Base-by-base conservation (phyloP, 2,888 invertebrate genomes). In the Fissipunctia ypsillon region DNA sequence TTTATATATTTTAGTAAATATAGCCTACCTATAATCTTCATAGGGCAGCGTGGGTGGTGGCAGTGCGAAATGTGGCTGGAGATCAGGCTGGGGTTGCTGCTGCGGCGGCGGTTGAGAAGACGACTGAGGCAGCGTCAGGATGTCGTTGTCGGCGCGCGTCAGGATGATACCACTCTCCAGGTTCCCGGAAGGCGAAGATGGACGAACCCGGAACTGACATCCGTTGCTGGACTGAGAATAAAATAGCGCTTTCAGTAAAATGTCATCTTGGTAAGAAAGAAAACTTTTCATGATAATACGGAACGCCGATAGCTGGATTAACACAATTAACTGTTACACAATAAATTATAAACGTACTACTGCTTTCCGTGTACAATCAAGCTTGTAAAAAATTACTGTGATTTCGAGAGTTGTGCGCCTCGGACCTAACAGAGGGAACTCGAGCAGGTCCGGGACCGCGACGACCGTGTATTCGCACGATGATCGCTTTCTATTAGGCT, bases 141-240 rank as follows among this genome's bases (percentile, higher is more conserved):
- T 68, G 60, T 81, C 81, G 65, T 84, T 77, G 69, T 81, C 80
- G 28, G 81, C 70, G 22, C 81, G 82, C 77, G 81, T 84, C 25
- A 81, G 38, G 70, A 81, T 76, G 25, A 81, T 81, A 43, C 83
- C 86, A 65, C 81, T 89, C 69, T 88, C 83, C 77, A 89, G 84
- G 82, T 88, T 86, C 38, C 87, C 89, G 25, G 90, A 78, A 10
- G 94, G 94, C 43, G 93, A 91, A 50, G 91, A 85, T 41, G 92
- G 90, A 56, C 93, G 91, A 76, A 91, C 90, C 38, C 95, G 92
- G 90, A 91, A 94, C 87, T 93, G 93, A 81, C 94, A 94, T 7
- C 90, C 91, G 73, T 78, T 90, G 80, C 84, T 88, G 43, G 84
- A 87, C 88, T 93, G 60, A 1, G 2, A 28, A 22, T 25, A 0